Evolutionary conservation across 2,888 invertebrate species (phyloP).

Genomic region (Saturnia japonica): DNA sequence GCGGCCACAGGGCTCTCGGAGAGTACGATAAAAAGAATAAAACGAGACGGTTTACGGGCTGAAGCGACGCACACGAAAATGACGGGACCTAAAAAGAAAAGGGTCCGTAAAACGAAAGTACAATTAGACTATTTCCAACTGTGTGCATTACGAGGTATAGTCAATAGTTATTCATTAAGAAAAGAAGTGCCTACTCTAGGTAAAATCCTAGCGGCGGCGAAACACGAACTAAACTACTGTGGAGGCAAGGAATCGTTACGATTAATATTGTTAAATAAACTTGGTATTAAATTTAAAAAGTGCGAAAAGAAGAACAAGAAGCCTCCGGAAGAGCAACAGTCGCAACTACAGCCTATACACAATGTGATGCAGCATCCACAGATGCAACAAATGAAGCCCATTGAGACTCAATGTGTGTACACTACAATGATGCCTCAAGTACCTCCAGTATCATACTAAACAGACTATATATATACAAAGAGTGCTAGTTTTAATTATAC

Average conservation of each 20-base stretch:
- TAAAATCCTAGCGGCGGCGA: constrained; percentile 69
- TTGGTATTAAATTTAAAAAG: constrained; percentile 76
- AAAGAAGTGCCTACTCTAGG: constrained; percentile 75
- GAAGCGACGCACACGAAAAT: constrained; percentile 75
- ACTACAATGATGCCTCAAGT: constrained; percentile 71
- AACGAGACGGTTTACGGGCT: constrained; percentile 67
- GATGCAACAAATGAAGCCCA: constrained; percentile 58
- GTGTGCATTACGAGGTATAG: constrained; percentile 69
- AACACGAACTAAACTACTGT: constrained; percentile 68
- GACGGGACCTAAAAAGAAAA: constrained; percentile 72
- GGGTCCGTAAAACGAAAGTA: constrained; percentile 72
- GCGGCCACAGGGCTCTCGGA: constrained; percentile 73
- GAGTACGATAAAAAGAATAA: constrained; percentile 73
- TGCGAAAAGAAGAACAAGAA: constrained; percentile 75
- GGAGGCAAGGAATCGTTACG: constrained; percentile 73
- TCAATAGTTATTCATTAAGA: constrained; percentile 66
- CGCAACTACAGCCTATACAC: constrained; percentile 39
- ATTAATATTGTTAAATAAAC: constrained; percentile 70
- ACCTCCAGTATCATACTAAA: constrained; percentile 67
- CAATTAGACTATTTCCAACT: constrained; percentile 73
- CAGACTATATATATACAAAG: background rate
- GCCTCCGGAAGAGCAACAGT: constrained; percentile 55
- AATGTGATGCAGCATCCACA: constrained; percentile 45
- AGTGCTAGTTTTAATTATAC: background rate
- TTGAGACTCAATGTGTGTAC: constrained; percentile 69